A percentile compares a stretch with the other conserved stretches of the same genome.
These are phyloP conservation scores for Epistrophe grossulariae DNA, from an alignment of 2,888 invertebrate species.

Conservation along the genomic window DNA sequence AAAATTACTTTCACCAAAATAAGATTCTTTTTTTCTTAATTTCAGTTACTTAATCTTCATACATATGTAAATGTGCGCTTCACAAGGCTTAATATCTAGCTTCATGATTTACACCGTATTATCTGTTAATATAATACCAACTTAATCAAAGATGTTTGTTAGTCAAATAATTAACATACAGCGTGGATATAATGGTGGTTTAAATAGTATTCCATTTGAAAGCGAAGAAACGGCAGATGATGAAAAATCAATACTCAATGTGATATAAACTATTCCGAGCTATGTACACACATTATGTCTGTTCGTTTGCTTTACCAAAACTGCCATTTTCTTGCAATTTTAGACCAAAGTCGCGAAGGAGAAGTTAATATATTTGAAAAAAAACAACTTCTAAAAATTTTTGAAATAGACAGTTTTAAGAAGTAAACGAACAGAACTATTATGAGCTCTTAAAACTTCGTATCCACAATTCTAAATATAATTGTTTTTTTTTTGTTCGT, in stretches of 20 bases:
- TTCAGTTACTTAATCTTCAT: slow-evolving; percentile 37
- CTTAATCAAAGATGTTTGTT: slow-evolving; percentile 8
- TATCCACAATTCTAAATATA: too few relatives aligned
- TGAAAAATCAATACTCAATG: background rate
- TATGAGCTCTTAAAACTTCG: slow-evolving; percentile 11
- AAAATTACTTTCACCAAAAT: background rate
- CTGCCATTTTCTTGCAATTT: too few relatives aligned
- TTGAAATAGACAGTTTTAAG: too few relatives aligned
- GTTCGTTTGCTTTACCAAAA: too few relatives aligned
- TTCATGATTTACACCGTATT: slow-evolving; percentile 23
- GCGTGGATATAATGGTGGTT: background rate
- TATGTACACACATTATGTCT: slow-evolving; percentile 9
- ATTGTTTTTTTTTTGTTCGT: slow-evolving; percentile 21
- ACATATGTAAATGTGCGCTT: slow-evolving; percentile 18
- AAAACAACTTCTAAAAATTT: too few relatives aligned
- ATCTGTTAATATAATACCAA: slow-evolving; percentile 1
- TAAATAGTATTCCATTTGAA: background rate
- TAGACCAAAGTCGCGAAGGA: too few relatives aligned
- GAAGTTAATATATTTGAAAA: too few relatives aligned
- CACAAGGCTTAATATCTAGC: slow-evolving; percentile 32
- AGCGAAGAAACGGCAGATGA: background rate
- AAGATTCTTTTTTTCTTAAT: slow-evolving; percentile 13
- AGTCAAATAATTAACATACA: background rate
- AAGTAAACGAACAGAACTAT: too few relatives aligned
- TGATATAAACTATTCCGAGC: slow-evolving; percentile 3